Evolutionary conservation across 2,113 vertebrate genomes (phyloP), one percentile per base, ranked within the genome.

Genomic region (Callorhinus ursinus): DNA sequence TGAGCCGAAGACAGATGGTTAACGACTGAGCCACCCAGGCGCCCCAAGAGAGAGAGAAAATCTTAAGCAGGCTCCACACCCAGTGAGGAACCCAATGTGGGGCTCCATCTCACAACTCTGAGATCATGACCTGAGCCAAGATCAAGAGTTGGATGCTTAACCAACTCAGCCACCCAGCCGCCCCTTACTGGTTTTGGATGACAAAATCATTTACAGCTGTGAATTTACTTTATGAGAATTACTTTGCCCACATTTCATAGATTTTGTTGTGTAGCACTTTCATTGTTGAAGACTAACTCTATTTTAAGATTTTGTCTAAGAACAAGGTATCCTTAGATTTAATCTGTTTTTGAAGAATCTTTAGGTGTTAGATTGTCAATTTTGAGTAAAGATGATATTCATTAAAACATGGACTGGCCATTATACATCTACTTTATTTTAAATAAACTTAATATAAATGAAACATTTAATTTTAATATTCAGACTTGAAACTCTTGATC

Each of bases 241-340:
- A 33, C 55, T 94, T 42, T 93, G n/a, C 21, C 10, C 55, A 76
- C 12, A 72, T 90, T 90, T 95, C 63, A 83, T 15, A 65, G 39
- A 92, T 88, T 96, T 80, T 79, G n/a, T 51, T 67, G 42, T 33
- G 26, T 16, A 86, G 13, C 36, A 69, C 57, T 94, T 96, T 85
- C 28, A 88, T 31, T 88, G 6, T 28, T 95, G 28, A 97, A 90
- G 57, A 84, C 18, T 88, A 55, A 65, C 21, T 87, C 19, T 92
- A 85, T 67, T 92, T 89, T 93, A 95, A 93, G 36, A 88, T 84
- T 97, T 82, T 95, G 42, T 90, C 49, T 76, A 82, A 21, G 72
- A 93, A 96, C 6, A 76, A 80, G 86, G n/a, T 92, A 88, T 71
- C 87, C 63, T 93, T 79, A 96, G 28, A 96, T 91, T 93, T 55